Conservation (phyloP, 2,888 invertebrate species). For the Scelioninae gen. 1 region DNA sequence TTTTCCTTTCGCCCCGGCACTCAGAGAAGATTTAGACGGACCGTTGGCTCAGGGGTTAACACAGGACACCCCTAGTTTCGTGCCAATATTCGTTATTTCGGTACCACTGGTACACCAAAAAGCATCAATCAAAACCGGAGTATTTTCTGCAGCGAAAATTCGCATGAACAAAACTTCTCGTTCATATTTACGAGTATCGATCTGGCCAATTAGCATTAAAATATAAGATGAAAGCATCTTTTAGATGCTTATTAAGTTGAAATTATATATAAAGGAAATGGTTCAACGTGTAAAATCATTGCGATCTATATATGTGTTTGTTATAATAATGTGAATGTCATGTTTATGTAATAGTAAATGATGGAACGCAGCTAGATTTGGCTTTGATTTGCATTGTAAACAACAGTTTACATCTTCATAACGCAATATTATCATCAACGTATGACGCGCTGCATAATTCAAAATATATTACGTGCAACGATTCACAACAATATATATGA, state of each 20-base stretch:
- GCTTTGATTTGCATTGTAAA: slow-evolving; percentile 12
- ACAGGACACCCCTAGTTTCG: slow-evolving; percentile 60
- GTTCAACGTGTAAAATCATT: too few species aligned
- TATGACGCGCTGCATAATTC: slow-evolving; percentile 18
- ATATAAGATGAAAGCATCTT: neutral
- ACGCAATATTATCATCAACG: slow-evolving; percentile 10
- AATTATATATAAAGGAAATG: too few species aligned
- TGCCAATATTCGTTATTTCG: slow-evolving; percentile 68
- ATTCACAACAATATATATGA: neutral
- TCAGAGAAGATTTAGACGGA: slow-evolving; percentile 62
- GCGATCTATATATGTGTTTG: too few species aligned
- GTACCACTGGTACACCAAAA: slow-evolving; percentile 60
- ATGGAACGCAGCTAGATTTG: neutral
- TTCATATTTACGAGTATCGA: slow-evolving; percentile 13
- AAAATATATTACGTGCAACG: neutral
- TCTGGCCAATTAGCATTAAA: slow-evolving; percentile 25
- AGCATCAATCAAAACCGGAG: slow-evolving; percentile 53
- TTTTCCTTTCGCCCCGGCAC: slow-evolving; percentile 47
- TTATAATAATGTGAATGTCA: too few species aligned
- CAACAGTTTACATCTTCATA: slow-evolving; percentile 13
- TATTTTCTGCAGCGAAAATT: slow-evolving; percentile 17
- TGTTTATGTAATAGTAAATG: neutral
- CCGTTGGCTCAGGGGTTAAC: slow-evolving; percentile 64
- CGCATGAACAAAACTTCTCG: neutral
- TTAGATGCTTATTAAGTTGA: too few species aligned